Evolutionary conservation across 2,113 vertebrate genomes (phyloP).

Genomic region (Orthochromis malagaraziensis): DNA sequence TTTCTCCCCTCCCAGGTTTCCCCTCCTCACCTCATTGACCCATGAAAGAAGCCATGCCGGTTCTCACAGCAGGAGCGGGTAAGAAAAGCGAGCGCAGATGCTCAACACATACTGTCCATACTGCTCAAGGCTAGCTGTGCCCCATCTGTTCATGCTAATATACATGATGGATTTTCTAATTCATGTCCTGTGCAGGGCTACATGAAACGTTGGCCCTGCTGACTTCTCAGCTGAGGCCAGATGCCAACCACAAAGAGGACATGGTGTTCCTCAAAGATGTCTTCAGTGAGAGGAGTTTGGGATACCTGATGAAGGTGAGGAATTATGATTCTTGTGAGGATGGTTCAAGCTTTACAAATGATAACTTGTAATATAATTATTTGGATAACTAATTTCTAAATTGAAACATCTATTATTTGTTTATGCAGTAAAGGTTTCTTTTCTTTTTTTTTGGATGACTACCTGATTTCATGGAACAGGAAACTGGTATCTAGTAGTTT

Average conservation of each 20-base stretch:
- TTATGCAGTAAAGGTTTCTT: not conserved
- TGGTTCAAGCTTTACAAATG: not conserved
- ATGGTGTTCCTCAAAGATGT: conserved; percentile 91
- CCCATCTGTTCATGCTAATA: conserved; percentile 11
- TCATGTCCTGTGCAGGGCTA: conserved; percentile 69
- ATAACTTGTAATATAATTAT: not conserved
- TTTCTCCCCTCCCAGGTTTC: not conserved
- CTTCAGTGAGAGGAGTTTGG: conserved; percentile 91
- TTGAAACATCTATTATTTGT: not conserved
- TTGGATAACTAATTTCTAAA: not conserved
- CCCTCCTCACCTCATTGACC: conserved; percentile 46
- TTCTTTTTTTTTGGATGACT: not conserved
- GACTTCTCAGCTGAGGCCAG: conserved; percentile 89
- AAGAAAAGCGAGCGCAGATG: conserved; percentile 3
- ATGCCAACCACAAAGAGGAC: conserved; percentile 93
- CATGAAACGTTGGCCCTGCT: conserved; percentile 91
- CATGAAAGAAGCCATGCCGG: conserved; percentile 84
- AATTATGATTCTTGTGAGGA: not conserved
- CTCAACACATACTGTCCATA: not conserved
- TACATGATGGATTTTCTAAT: not conserved
- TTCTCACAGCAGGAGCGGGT: conserved; percentile 91
- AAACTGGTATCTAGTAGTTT: not conserved
- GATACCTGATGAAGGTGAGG: conserved; percentile 88
- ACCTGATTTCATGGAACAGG: not conserved
- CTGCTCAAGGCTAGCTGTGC: not conserved